Conservation (phyloP, 2,797 vertebrate species). For the Thripadectes ignobilis region DNA sequence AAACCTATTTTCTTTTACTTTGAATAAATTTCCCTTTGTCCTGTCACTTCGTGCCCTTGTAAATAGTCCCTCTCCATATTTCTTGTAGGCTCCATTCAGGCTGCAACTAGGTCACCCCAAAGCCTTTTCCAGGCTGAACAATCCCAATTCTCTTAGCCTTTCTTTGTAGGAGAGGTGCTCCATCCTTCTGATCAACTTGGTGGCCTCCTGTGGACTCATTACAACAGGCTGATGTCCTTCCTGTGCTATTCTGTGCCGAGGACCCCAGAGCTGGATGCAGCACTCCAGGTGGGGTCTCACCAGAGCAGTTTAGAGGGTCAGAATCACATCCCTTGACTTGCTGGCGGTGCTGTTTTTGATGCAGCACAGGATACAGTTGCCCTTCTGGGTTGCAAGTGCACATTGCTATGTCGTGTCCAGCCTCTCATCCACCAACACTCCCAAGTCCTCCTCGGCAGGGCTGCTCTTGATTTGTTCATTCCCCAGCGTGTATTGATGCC, state of each 20-base stretch:
- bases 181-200: background rate
- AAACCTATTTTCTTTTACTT: background rate
- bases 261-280: background rate
- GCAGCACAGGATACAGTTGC: background rate
- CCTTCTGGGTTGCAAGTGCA: background rate
- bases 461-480: background rate
- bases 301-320: background rate
- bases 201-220: background rate
- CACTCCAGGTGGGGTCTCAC: background rate
- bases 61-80: background rate
- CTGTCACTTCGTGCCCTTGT: background rate
- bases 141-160: background rate
- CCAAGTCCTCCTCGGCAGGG: background rate
- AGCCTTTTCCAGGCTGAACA: background rate
- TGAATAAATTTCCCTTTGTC: background rate
- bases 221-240: rapidly evolving
- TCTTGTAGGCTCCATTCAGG: background rate
- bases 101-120: background rate
- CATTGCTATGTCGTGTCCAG: background rate
- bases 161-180: background rate
- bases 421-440: background rate
- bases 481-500: background rate
- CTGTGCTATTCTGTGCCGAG: background rate
- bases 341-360: background rate
- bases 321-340: background rate